Evolutionary conservation across 2,113 vertebrate genomes (phyloP).

Genomic region (Thalassoma bifasciatum): DNA sequence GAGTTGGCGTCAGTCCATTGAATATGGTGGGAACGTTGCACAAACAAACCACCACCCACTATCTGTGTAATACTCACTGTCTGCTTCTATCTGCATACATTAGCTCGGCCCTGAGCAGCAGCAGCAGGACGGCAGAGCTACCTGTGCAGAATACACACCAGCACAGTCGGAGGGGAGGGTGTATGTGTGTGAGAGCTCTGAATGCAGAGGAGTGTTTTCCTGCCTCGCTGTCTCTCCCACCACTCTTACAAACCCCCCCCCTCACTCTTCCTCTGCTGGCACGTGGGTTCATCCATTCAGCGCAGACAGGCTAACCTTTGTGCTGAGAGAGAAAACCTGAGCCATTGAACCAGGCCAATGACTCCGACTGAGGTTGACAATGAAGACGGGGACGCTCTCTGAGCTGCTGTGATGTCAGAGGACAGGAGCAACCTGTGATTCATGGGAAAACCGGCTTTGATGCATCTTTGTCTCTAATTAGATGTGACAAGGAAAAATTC

Average conservation of each 20-base stretch:
- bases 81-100: constrained; percentile 27
- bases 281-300: constrained; percentile 23
- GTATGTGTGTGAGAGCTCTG: constrained; percentile 27
- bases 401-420: constrained; percentile 19
- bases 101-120: constrained; percentile 35
- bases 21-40: constrained; percentile 35
- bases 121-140: constrained; percentile 23
- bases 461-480: no score
- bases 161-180: constrained; percentile 20
- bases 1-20: constrained; percentile 30
- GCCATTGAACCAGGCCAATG: not conserved
- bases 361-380: constrained; percentile 30
- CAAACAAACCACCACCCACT: constrained; percentile 19
- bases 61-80: constrained; percentile 25
- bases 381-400: constrained; percentile 19
- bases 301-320: constrained; percentile 54
- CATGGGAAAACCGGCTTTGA: no score
- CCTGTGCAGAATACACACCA: constrained; percentile 58
- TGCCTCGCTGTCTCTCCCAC: constrained; percentile 14
- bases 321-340: constrained; percentile 37
- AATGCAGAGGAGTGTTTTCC: constrained; percentile 46
- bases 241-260: constrained; percentile 28
- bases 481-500: not conserved
- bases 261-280: constrained; percentile 28
- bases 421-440: not conserved